Conservation (phyloP, 2,888 invertebrate species). For the Osmoderma eremita region DNA sequence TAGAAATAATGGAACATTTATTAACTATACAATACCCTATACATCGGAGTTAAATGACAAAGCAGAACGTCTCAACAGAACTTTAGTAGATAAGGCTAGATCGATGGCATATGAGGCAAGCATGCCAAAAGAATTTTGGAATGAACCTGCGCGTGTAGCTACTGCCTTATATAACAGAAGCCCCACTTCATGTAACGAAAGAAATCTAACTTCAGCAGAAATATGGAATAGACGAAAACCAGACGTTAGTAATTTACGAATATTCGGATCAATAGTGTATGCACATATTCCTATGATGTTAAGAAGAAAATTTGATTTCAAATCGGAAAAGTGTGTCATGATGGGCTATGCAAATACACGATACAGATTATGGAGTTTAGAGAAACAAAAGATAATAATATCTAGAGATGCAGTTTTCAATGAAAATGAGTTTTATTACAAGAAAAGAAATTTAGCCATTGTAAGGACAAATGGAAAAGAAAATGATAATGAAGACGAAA, state of each 20-base stretch:
- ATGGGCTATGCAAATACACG: conserved; percentile 42
- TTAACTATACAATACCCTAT: conserved; percentile 1
- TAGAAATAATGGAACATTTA: not conserved
- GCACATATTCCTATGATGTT: not conserved
- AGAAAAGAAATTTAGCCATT: not conserved
- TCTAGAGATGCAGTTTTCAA: conserved; percentile 43
- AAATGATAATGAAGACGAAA: not conserved
- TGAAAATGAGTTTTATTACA: conserved; percentile 39
- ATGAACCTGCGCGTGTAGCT: not conserved
- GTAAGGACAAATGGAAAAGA: not conserved
- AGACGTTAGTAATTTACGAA: not conserved
- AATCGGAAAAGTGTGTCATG: not conserved
- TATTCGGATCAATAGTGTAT: not conserved
- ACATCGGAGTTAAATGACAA: conserved; percentile 18
- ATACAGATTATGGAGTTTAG: conserved; percentile 45
- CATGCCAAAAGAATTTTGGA: conserved; percentile 12
- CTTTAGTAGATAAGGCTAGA: not conserved
- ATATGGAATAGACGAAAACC: not conserved
- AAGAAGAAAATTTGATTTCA: not conserved
- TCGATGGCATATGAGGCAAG: not conserved
- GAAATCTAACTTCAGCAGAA: not conserved
- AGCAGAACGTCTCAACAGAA: conserved; percentile 4
- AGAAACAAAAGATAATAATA: conserved; percentile 41
- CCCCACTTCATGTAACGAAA: not conserved
- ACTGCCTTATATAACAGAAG: not conserved